phyloP scores from a whole-genome alignment of 1,140 invertebrate species.

The Cydia fagiglandana region DNA sequence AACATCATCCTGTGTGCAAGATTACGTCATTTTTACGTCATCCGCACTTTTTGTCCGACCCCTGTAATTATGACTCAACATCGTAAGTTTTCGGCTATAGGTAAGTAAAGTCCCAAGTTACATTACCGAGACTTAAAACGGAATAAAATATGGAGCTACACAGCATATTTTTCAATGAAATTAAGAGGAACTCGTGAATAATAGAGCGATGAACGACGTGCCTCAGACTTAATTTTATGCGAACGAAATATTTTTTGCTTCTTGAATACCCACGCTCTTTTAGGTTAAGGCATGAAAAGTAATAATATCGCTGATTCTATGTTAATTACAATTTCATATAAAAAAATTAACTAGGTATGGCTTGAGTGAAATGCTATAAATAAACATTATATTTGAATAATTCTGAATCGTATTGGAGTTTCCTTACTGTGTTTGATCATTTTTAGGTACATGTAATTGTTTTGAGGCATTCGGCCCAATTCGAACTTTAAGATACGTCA shows the following conservation, averaged over 20 bases:
- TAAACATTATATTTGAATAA: too few relatives aligned
- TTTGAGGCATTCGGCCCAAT: neutral
- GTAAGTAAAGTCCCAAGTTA: neutral
- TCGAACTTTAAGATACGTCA: too few relatives aligned
- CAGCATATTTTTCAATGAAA: slow-evolving; percentile 12
- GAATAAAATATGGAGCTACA: neutral
- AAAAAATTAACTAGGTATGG: too few relatives aligned
- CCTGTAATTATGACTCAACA: too few relatives aligned
- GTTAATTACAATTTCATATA: neutral
- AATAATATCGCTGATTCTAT: neutral
- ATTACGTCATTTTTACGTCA: too few relatives aligned
- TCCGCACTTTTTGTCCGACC: too few relatives aligned
- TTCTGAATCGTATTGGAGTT: too few relatives aligned
- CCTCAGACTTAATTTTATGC: slow-evolving; percentile 6
- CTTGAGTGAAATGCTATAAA: neutral
- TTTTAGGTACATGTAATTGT: neutral
- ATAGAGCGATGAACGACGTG: slow-evolving; percentile 15
- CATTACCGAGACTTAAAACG: neutral
- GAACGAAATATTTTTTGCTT: neutral
- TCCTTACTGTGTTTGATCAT: too few relatives aligned
- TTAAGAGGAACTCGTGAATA: slow-evolving; percentile 18
- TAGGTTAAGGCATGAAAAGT: neutral
- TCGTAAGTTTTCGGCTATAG: neutral
- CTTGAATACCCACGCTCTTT: neutral
- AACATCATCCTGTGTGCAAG: too few relatives aligned